Conservation (phyloP, 2,797 vertebrate species). For the Protonibea diacanthus region DNA sequence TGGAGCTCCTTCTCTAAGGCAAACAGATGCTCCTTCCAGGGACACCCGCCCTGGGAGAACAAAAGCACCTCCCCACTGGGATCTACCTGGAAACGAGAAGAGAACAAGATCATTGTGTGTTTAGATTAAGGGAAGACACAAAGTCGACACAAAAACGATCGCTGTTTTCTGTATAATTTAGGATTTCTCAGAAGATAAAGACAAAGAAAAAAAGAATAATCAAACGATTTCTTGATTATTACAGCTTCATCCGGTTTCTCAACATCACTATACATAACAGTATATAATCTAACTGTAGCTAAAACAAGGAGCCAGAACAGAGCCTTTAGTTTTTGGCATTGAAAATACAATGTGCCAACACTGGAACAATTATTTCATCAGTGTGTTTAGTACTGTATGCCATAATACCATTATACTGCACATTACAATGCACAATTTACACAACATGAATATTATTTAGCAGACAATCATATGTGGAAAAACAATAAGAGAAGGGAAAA, state of each 20-base stretch:
- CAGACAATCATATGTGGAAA: not conserved
- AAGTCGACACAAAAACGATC: not conserved
- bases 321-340: not conserved
- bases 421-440: not conserved
- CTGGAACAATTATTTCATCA: not conserved
- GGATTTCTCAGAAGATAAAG: not conserved
- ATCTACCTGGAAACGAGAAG: constrained; percentile 85
- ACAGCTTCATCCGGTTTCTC: not conserved
- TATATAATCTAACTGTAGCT: not conserved
- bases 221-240: not conserved
- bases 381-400: not conserved
- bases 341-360: not conserved
- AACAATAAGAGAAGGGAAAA: not conserved
- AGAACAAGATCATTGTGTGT: not conserved
- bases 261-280: not conserved
- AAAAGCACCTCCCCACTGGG: constrained; percentile 89
- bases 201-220: not conserved
- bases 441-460: not conserved
- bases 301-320: not conserved
- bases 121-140: not conserved
- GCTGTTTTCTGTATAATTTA: not conserved
- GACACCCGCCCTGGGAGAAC: constrained; percentile 90
- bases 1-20: constrained; percentile 87
- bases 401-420: not conserved
- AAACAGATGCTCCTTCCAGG: constrained; percentile 96